These are phyloP conservation scores for Drosophila watanabei DNA, from an alignment of 1,140 invertebrate species.

Conservation along the genomic window DNA sequence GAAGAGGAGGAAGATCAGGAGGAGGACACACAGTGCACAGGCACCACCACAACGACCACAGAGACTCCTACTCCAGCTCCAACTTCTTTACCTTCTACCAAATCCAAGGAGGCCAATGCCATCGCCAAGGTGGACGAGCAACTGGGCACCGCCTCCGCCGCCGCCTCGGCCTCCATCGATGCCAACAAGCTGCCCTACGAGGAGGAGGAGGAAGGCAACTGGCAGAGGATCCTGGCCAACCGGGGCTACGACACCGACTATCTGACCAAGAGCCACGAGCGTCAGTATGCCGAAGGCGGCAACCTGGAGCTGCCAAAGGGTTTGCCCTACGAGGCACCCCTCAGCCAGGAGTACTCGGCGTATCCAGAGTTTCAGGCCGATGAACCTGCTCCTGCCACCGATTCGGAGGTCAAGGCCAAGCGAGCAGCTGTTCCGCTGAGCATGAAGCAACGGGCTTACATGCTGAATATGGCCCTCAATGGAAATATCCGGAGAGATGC, in stretches of 20 bases:
- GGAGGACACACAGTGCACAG: not conserved
- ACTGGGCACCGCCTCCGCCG: not conserved
- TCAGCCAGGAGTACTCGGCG: slow-evolving; percentile 34
- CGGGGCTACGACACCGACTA: slow-evolving; percentile 71
- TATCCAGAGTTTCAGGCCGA: slow-evolving; percentile 40
- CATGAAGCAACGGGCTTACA: slow-evolving; percentile 35
- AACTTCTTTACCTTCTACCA: not conserved
- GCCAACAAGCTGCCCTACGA: slow-evolving; percentile 10
- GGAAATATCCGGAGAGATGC: not conserved
- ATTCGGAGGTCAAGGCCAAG: slow-evolving; percentile 43
- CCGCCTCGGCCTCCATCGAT: slow-evolving; percentile 1
- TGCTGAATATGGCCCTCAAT: slow-evolving; percentile 53
- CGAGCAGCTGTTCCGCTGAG: slow-evolving; percentile 12
- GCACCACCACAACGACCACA: slow-evolving; percentile 7
- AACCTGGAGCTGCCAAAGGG: slow-evolving; percentile 37
- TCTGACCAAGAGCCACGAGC: slow-evolving; percentile 40
- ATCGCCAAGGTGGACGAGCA: slow-evolving; percentile 11
- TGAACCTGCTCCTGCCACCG: slow-evolving; percentile 6
- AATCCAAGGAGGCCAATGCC: slow-evolving; percentile 1
- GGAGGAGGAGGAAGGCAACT: slow-evolving; percentile 21
- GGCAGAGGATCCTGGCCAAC: slow-evolving; percentile 63
- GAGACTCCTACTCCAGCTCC: not conserved
- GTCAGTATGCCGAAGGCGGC: slow-evolving; percentile 38
- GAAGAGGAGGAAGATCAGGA: not conserved
- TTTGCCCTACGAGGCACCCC: slow-evolving; percentile 8